These are phyloP conservation scores for Malurus melanocephalus DNA, from an alignment of 2,113 vertebrate species.

Conservation along the genomic window DNA sequence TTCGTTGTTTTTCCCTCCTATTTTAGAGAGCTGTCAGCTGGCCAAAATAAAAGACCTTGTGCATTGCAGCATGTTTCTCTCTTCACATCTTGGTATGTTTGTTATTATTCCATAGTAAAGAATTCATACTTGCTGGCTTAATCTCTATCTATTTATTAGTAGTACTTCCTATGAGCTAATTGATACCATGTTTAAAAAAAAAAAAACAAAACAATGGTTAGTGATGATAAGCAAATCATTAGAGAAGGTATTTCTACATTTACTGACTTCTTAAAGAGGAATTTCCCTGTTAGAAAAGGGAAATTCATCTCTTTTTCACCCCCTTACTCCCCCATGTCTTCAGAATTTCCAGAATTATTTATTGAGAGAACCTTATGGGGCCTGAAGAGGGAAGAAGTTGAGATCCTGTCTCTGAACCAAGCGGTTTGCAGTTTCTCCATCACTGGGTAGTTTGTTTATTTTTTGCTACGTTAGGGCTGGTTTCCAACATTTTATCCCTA, in stretches of 20 bases:
- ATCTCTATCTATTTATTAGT: background rate
- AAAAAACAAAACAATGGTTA: background rate
- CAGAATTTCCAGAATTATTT: background rate
- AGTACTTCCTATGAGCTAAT: background rate
- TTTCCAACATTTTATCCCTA: constrained; percentile 42
- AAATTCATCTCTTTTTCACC: background rate
- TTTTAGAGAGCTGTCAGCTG: background rate
- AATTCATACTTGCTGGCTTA: background rate
- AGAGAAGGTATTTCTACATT: background rate
- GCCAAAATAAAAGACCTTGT: background rate
- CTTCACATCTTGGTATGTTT: background rate
- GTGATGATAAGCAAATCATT: background rate
- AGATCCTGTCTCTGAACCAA: background rate
- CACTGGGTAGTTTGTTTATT: background rate
- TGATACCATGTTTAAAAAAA: background rate
- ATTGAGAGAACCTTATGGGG: background rate
- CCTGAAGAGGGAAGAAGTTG: background rate
- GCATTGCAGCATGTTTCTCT: background rate
- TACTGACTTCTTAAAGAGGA: background rate
- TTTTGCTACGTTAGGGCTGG: background rate
- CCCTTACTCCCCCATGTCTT: background rate
- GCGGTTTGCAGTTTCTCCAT: background rate
- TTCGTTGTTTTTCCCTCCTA: background rate
- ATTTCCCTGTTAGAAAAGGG: background rate
- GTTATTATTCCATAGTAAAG: background rate